Conservation (phyloP, 2,888 invertebrate genomes). For the Dugesia japonica region DNA sequence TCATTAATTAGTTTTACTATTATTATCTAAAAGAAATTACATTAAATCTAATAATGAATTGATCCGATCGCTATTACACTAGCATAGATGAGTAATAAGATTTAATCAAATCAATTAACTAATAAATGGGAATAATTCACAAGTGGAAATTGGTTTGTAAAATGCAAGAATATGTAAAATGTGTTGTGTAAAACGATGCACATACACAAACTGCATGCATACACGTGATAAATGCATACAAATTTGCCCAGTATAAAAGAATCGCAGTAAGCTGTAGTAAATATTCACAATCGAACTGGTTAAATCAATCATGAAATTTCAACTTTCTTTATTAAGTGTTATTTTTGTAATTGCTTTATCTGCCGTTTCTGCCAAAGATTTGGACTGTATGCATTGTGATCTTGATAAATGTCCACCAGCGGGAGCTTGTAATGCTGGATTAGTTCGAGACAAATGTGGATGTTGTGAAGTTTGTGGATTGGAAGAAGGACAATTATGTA, state of each 20-base stretch:
- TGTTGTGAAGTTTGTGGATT: constrained; percentile 33
- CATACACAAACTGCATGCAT: not conserved
- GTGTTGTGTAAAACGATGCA: not conserved
- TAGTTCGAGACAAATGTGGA: constrained; percentile 31
- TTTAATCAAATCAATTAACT: not conserved
- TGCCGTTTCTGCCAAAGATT: not conserved
- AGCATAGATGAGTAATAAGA: not conserved
- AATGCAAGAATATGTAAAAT: not conserved
- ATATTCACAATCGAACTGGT: not conserved
- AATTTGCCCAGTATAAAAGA: not conserved
- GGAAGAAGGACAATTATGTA: constrained; percentile 33
- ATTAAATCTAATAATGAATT: not conserved
- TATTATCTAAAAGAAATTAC: not conserved
- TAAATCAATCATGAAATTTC: not conserved
- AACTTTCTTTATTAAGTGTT: not conserved
- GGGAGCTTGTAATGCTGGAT: not conserved
- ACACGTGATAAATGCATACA: not conserved
- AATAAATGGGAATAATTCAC: not conserved
- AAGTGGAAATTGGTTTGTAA: not conserved
- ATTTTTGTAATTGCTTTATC: not conserved
- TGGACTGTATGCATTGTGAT: constrained; percentile 24
- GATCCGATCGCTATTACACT: not conserved
- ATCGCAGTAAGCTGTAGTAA: not conserved
- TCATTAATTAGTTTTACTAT: not conserved
- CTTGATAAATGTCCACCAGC: constrained; percentile 30